phyloP scores from a whole-genome alignment of 2,113 vertebrate species.

The Bombycilla garrulus region DNA sequence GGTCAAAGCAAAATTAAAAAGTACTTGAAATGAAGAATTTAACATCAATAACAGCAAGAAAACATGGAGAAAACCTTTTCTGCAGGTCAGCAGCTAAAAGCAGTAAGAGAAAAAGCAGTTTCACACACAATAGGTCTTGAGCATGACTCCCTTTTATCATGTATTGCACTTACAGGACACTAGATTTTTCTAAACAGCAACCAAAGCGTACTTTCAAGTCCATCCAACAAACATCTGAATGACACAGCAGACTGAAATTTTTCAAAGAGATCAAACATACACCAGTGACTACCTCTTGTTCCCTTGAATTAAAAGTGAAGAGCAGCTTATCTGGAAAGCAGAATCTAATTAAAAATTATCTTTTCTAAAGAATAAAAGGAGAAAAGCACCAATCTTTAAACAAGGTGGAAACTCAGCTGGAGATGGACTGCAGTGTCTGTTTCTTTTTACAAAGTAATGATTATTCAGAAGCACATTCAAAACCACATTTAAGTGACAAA shows the following conservation, averaged over 20 bases:
- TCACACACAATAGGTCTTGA: neutral
- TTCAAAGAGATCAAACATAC: neutral
- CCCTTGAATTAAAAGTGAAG: neutral
- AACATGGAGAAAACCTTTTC: neutral
- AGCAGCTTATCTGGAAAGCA: neutral
- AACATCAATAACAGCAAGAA: neutral
- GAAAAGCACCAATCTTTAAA: neutral
- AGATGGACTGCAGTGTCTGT: neutral
- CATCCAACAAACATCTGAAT: neutral
- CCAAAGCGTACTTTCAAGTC: neutral
- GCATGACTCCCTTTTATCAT: slow-evolving; percentile 8
- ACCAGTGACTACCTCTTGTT: neutral
- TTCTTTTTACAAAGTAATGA: neutral
- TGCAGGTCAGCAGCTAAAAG: neutral
- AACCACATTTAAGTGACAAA: neutral
- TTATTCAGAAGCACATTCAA: neutral
- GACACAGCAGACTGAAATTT: neutral
- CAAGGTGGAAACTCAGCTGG: neutral
- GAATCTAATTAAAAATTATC: neutral
- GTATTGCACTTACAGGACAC: neutral
- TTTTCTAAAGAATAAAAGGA: neutral
- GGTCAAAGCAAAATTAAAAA: neutral
- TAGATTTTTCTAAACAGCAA: slow-evolving; percentile 5
- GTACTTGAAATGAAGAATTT: neutral
- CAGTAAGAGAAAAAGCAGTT: neutral